Percentiles rank a stretch among this genome's conserved stretches.
phyloP scores from a whole-genome alignment of 2,888 invertebrate species.

The Cartodere bifasciata region DNA sequence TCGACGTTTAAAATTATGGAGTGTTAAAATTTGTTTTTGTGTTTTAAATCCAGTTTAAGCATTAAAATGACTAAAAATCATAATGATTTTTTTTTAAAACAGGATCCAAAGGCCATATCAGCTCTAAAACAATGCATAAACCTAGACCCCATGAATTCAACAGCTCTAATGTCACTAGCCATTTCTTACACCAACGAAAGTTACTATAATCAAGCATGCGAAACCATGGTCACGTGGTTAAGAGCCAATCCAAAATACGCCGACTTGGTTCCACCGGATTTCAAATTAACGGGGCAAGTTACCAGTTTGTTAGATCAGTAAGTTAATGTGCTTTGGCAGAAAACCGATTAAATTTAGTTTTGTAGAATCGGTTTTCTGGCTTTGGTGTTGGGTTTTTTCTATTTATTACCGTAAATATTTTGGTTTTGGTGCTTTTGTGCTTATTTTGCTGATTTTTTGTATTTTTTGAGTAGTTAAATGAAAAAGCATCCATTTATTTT shows the following conservation, averaged over 20 bases:
- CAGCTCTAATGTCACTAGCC: constrained; percentile 80
- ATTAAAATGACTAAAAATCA: neutral
- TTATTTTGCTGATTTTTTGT: too few species aligned
- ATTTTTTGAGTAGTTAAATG: too few species aligned
- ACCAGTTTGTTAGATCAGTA: constrained; percentile 38
- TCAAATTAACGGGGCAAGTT: constrained; percentile 36
- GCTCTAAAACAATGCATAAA: constrained; percentile 78
- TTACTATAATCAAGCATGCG: constrained; percentile 78
- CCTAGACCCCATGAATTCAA: constrained; percentile 65
- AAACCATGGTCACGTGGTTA: constrained; percentile 67
- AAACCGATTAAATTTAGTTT: constrained; percentile 6
- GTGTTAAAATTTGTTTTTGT: constrained; percentile 1
- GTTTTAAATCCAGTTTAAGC: neutral
- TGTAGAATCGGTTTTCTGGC: too few species aligned
- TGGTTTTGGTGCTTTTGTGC: too few species aligned
- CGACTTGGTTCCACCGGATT: constrained; percentile 49
- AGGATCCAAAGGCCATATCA: constrained; percentile 83
- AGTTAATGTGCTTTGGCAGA: constrained; percentile 23
- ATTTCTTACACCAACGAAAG: constrained; percentile 96
- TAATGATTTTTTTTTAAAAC: constrained; percentile 2
- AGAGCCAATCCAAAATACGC: constrained; percentile 69
- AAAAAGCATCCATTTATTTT: too few species aligned
- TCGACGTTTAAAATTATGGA: constrained; percentile 3
- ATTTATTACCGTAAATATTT: too few species aligned
- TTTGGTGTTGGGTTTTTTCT: too few species aligned